Conservation (phyloP, 2,888 invertebrate species). For the Agrilus biguttatus region DNA sequence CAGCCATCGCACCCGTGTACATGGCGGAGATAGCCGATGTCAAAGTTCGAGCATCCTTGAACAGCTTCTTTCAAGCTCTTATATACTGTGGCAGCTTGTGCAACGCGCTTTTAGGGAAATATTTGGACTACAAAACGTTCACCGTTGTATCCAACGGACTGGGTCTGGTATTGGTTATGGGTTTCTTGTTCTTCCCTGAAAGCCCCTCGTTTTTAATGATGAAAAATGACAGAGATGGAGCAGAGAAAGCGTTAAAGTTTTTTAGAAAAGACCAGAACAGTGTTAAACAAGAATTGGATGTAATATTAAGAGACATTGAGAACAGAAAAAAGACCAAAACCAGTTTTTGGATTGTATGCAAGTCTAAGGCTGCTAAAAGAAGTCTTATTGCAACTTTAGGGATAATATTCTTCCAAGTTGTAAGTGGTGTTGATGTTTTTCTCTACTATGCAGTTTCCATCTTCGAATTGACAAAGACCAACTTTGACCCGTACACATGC, state of each 20-base stretch:
- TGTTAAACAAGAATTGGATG: conserved; percentile 42
- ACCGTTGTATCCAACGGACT: conserved; percentile 48
- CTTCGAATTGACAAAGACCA: conserved; percentile 52
- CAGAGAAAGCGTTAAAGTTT: conserved; percentile 45
- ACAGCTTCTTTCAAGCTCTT: conserved; percentile 64
- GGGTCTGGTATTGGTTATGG: conserved; percentile 45
- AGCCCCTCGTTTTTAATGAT: conserved; percentile 54
- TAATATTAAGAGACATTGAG: conserved; percentile 45
- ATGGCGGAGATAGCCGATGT: conserved; percentile 71
- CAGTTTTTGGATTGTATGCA: conserved; percentile 40
- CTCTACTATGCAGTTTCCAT: conserved; percentile 62
- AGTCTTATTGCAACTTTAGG: conserved; percentile 57
- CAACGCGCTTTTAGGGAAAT: conserved; percentile 53
- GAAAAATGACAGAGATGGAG: conserved; percentile 37
- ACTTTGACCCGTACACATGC: conserved; percentile 43
- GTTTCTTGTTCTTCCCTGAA: conserved; percentile 55
- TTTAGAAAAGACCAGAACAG: conserved; percentile 54
- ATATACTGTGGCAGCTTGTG: conserved; percentile 63
- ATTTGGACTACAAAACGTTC: conserved; percentile 48
- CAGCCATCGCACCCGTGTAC: conserved; percentile 69
- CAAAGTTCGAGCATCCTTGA: conserved; percentile 60
- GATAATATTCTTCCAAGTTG: conserved; percentile 69
- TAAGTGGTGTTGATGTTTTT: conserved; percentile 64
- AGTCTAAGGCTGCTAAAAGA: conserved; percentile 44
- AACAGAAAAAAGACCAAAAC: conserved; percentile 37